Base-by-base conservation (phyloP, 2,888 invertebrate genomes). In the Torymus aiolomorphi region DNA sequence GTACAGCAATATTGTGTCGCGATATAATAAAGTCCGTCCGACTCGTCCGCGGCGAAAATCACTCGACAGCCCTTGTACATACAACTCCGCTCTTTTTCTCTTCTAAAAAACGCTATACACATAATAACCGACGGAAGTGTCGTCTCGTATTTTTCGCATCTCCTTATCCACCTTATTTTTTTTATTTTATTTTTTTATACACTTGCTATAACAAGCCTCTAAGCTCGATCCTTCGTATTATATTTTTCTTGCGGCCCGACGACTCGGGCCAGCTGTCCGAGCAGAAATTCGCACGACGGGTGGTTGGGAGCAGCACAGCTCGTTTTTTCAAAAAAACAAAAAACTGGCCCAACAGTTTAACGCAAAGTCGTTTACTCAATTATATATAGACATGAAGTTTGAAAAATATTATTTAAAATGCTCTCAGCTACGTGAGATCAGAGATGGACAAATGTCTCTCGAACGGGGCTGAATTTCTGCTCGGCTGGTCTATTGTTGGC, bases 191-290 rank as follows among this genome's bases (percentile, higher is more conserved):
- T 54, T 73, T 73, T 78, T 71, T 73, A 76, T 76, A 75, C 78
- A 69, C 71, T 67, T 70, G 65, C 77, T 76, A 65, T 63, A 83
- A 84, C 84, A 84, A 84, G 84, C 84, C 77, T 82, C 78, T 84
- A 84, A 84, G 85, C 85, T 85, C 85, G 83, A 85, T 84, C 80
- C 75, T 83, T 72, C 65, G 18, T 73, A 56, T 57, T 61, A 16
- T 69, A 57, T 76, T 69, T 71, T 54, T 42, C 13, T 69, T 18
- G 67, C 67, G 78, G 73, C 67, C 52, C 78, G 52, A 59, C 67
- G 31, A 42, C 54, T 49, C 59, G 72, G 65, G 24, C 20, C 59
- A 66, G 42, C 63, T 51, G 8, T 31, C 69, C 57, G 67, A 70
- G 78, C 78, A 72, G 78, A 78, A 80, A 62, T 77, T 78, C 59